Percentiles rank a stretch among this genome's conserved stretches.
These are phyloP conservation scores for Hypsibius dujardini DNA, from an alignment of 1,140 invertebrate species.

Conservation along the genomic window DNA sequence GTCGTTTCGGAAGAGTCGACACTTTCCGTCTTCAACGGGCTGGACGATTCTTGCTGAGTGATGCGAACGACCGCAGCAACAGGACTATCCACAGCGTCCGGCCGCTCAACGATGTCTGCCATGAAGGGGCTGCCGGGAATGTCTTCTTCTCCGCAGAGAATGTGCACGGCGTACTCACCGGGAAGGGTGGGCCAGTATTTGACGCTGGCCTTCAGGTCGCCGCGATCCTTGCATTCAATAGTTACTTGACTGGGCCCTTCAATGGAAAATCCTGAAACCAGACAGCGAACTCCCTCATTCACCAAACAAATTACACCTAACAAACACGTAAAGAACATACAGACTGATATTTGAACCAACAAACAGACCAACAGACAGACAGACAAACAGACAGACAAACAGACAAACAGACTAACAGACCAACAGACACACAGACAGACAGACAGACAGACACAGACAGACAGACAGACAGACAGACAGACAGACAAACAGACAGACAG, in stretches of 20 bases:
- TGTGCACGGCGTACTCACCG: constrained; percentile 77
- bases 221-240: constrained; percentile 68
- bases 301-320: neutral
- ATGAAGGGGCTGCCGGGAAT: constrained; percentile 64
- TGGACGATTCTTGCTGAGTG: too few species aligned
- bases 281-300: constrained; percentile 42
- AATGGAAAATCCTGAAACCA: constrained; percentile 58
- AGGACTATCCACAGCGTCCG: neutral
- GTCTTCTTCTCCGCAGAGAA: constrained; percentile 65
- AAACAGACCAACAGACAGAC: too few species aligned
- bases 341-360: too few species aligned
- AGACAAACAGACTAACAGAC: too few species aligned
- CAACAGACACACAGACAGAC: too few species aligned
- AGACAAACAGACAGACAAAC: neutral
- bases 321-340: too few species aligned
- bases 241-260: constrained; percentile 73
- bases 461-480: too few species aligned
- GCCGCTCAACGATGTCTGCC: constrained; percentile 43
- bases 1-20: constrained; percentile 51
- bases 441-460: too few species aligned
- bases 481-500: too few species aligned
- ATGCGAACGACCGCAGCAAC: constrained; percentile 33
- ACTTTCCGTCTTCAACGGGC: constrained; percentile 33
- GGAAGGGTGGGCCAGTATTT: constrained; percentile 60
- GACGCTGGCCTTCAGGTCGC: constrained; percentile 67